Conservation (phyloP, 2,888 invertebrate genomes). For the Pemphredon lugubris region DNA sequence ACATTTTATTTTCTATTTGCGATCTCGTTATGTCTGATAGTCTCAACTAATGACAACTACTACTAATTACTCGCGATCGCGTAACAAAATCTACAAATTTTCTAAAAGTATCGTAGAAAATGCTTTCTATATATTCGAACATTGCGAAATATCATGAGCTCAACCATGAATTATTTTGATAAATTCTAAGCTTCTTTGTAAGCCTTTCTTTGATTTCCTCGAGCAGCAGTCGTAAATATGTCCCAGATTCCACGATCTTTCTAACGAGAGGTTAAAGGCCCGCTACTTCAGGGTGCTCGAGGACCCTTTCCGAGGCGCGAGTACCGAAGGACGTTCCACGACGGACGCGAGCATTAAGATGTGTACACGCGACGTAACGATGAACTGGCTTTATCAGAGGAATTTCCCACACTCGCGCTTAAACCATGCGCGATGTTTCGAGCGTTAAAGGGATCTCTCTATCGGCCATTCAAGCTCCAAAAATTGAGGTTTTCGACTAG, state of each 20-base stretch:
- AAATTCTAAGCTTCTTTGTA: conserved; percentile 21
- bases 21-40: too few species aligned
- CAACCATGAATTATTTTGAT: conserved; percentile 28
- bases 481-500: too few species aligned
- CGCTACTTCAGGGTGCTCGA: conserved; percentile 11
- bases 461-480: too few species aligned
- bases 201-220: not conserved
- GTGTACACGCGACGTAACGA: not conserved
- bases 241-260: conserved; percentile 1
- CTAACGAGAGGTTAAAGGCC: conserved; percentile 17
- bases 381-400: not conserved
- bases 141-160: conserved; percentile 4
- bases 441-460: too few species aligned
- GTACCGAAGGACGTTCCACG: conserved; percentile 12
- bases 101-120: too few species aligned
- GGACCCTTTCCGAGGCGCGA: not conserved
- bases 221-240: conserved; percentile 15
- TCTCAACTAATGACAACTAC: too few species aligned
- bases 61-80: too few species aligned
- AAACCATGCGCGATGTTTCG: too few species aligned
- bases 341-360: not conserved
- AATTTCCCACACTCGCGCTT: too few species aligned
- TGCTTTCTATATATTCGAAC: too few species aligned
- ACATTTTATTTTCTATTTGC: too few species aligned
- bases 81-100: too few species aligned